Evolutionary conservation across 1,140 invertebrate species (phyloP), one percentile per base, ranked within the genome.

Genomic region (Drosophila varians): DNA sequence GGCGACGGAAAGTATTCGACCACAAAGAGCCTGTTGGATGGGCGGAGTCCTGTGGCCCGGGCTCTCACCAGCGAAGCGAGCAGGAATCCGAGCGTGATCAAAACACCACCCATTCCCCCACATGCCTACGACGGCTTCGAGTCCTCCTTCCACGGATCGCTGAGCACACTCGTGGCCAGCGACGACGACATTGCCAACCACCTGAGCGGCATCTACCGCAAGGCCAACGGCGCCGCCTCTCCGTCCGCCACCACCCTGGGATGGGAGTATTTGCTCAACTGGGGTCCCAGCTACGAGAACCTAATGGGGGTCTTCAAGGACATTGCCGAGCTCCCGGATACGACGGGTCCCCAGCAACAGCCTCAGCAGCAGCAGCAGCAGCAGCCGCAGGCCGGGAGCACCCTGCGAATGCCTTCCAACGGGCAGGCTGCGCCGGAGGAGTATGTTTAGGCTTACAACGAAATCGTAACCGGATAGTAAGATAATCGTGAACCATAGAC

Each of bases 271-370:
- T 92, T 98, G 52, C 93, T 98, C 11, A 98, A 98, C 92, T 99
- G 98, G 98, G 97, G 97, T 6, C 97, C 97, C 5, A 98, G 97
- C 92, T 98, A 98, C 91, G 96, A 98, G 91, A 98, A 96, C 90
- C 93, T 99, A 79, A 96, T 98, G 45, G 97, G 97, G 1, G 97
- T 99, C 34, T 99, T 99, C 86, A 98, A 97, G 92, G 98, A 99
- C 91, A 99, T 99, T 79, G 97, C 97, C 11, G 96, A 98, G 92
- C 92, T 99, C 70, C 97, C 97, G 1, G 96, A 98, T 90, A 94
- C 94, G 56, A 93, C 95, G 36, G 95, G 93, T 87, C 74, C 74
- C 8, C 53, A 69, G 38, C 46, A 61, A 14, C 78, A 74, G 34
- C 48, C 60, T 19, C 65, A 80, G 14, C 79, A 62, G 9, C 58